Base-by-base conservation (phyloP, 23 tunicate genomes). In the Phallusia fumigata region DNA sequence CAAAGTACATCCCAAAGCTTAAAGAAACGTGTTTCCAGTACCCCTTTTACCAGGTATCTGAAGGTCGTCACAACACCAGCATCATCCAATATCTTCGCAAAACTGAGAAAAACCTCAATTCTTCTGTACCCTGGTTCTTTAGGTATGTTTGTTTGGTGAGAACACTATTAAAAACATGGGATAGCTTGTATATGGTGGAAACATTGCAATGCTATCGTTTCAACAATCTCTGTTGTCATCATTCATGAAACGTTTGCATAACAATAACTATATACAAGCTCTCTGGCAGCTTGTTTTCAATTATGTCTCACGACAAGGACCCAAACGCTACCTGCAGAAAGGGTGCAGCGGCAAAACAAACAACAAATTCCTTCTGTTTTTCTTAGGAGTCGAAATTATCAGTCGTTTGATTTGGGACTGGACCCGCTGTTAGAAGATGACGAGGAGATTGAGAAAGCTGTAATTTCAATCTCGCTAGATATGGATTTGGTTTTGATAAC, bases 51-150 rank as follows among this genome's bases (percentile, higher is more conserved):
- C 81, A 84, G 26, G 47, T 84, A 13, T 79, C 87, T 15, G 34
- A 84, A 84, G 87, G 87, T 13, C 75, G 33, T 3, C 28, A 58
- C 69, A n/a, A 36, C 19, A 44, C 64, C 21, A 24, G 32, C 45
- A 33, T 84, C 31, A 35, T 30, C 11, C 74, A 76, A n/a, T 84
- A 84, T 45, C 35, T 84, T 5, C 21, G 35, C 31, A 44, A 75
- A 21, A 80, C 87, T 0, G 52, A 33, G n/a, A 26, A 76, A 34
- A 53, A 53, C 32, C 76, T 84, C 8, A 84, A 84, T 32, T 18
- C 33, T 36, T 84, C 87, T 33, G 65, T 84, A 34, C 87, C 87
- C 0, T 84, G 87, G 87, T 84, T 52, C 53, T 84, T 84, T 80
- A 84, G 87, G 87, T 84, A 76, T n/a, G n/a, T n/a, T n/a, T n/a